Conservation (phyloP, 1,140 invertebrate species). For the Neuroterus valhalla region DNA sequence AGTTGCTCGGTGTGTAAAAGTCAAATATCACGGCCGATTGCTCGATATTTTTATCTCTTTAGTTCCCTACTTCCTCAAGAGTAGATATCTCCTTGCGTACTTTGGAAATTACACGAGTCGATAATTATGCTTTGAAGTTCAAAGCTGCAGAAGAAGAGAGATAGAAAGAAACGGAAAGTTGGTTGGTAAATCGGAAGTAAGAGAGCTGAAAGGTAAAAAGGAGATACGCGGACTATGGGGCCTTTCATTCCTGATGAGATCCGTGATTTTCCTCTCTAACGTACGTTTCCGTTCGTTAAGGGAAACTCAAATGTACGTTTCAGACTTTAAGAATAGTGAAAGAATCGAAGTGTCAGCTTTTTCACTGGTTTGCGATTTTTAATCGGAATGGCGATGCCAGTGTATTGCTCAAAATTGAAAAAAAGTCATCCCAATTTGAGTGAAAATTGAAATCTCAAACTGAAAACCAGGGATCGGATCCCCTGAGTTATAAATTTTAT, state of each 20-base stretch:
- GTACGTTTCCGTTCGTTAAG: slow-evolving; percentile 37
- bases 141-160: not conserved
- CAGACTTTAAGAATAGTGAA: slow-evolving; percentile 3
- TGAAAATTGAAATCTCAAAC: too few species aligned
- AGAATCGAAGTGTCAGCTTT: not conserved
- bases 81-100: not conserved
- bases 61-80: not conserved
- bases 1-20: not conserved
- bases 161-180: slow-evolving; percentile 12
- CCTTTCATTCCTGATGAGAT: slow-evolving; percentile 40
- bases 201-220: slow-evolving; percentile 32
- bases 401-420: too few species aligned
- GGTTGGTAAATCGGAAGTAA: slow-evolving; percentile 31
- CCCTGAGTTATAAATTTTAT: too few species aligned
- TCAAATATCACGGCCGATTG: not conserved
- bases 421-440: too few species aligned
- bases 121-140: slow-evolving; percentile 37
- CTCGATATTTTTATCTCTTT: not conserved
- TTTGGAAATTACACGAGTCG: slow-evolving; percentile 6
- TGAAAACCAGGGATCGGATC: too few species aligned
- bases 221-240: slow-evolving; percentile 32
- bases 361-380: too few species aligned
- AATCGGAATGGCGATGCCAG: too few species aligned
- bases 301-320: not conserved
- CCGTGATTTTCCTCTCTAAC: slow-evolving; percentile 37